Percentiles rank a stretch among this genome's conserved stretches.
phyloP scores from a whole-genome alignment of 2,113 vertebrate species.

The Vidua macroura region DNA sequence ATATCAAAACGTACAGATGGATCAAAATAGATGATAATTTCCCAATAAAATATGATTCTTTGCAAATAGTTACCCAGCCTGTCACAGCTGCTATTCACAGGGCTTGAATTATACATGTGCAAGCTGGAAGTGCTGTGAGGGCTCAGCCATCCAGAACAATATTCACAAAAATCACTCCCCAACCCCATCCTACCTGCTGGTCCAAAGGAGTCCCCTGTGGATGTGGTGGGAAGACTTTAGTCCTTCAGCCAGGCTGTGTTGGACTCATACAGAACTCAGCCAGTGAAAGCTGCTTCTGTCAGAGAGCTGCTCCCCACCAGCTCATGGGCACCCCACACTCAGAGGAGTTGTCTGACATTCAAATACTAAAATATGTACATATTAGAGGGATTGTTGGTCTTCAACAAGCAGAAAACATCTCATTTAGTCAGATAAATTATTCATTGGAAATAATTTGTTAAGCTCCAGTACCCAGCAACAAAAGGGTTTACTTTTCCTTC shows the following conservation, averaged over 20 bases:
- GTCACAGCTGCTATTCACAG: conserved; percentile 12
- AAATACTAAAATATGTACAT: background rate
- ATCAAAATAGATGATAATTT: conserved; percentile 13
- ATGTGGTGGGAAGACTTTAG: background rate
- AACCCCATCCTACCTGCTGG: background rate
- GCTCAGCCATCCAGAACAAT: background rate
- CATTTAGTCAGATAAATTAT: conserved; percentile 40
- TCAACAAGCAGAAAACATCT: conserved; percentile 4
- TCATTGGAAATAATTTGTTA: conserved; percentile 34
- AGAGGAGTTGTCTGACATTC: background rate
- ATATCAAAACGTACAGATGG: background rate
- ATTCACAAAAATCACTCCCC: background rate
- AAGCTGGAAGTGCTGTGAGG: background rate
- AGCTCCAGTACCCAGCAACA: background rate
- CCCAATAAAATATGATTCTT: conserved; percentile 11
- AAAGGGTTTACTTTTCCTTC: background rate
- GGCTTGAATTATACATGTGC: conserved; percentile 37
- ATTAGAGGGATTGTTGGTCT: background rate
- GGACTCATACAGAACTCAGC: background rate
- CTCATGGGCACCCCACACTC: background rate
- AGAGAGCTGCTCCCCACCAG: background rate
- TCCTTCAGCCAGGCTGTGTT: background rate
- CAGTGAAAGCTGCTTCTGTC: background rate
- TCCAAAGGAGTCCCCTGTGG: background rate
- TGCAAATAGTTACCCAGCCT: conserved; percentile 3